Conservation (phyloP, 2,797 vertebrate genomes). For the Hypotaenidia philippensis region DNA sequence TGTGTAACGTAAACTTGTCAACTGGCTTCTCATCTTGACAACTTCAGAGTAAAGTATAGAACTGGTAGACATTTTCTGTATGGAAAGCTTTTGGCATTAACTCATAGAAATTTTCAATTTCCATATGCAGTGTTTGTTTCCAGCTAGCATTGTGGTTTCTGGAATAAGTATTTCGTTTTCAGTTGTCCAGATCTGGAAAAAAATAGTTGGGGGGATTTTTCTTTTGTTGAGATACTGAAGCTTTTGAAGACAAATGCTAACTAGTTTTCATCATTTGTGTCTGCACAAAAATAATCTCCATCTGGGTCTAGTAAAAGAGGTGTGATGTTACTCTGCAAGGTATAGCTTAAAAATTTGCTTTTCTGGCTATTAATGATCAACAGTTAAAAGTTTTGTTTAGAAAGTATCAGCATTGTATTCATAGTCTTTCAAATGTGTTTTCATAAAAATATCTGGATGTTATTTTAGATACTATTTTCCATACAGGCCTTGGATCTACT, state of each 20-base stretch:
- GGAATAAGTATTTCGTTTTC: slow-evolving; percentile 10
- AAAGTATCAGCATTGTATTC: not conserved
- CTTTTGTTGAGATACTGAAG: not conserved
- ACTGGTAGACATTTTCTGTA: slow-evolving; percentile 29
- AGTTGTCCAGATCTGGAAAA: not conserved
- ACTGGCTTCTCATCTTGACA: slow-evolving; percentile 71
- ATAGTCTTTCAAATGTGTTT: not conserved
- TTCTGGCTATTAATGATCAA: not conserved
- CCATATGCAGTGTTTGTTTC: not conserved
- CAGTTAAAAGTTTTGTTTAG: not conserved
- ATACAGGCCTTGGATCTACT: not conserved
- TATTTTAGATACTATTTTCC: not conserved
- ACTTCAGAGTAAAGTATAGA: slow-evolving; percentile 48
- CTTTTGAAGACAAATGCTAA: slow-evolving; percentile 1
- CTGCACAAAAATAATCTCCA: not conserved
- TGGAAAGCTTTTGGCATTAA: slow-evolving; percentile 36
- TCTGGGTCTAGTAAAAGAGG: not conserved
- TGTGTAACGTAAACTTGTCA: slow-evolving; percentile 50
- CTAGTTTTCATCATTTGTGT: not conserved
- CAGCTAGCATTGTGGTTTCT: slow-evolving; percentile 21
- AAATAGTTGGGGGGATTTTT: not conserved
- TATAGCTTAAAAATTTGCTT: not conserved
- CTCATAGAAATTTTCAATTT: slow-evolving; percentile 28
- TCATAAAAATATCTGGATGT: not conserved
- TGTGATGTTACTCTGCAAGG: not conserved